Conservation (phyloP, 2,113 vertebrate species). For the Burhinus oedicnemus region DNA sequence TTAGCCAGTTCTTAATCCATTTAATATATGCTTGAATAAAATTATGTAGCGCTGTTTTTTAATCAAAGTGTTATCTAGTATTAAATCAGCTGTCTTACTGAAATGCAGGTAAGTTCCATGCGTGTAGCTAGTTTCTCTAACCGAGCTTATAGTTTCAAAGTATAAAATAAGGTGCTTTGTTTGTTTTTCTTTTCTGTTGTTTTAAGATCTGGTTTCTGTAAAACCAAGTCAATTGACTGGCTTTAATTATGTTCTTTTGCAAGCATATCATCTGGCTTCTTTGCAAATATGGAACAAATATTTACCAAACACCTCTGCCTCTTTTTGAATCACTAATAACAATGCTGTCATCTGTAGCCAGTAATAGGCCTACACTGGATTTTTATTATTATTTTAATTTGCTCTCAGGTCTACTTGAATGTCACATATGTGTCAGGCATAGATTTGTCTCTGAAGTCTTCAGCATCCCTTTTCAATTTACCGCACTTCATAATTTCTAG, state of each 20-base stretch:
- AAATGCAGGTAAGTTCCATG: not conserved
- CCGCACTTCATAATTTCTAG: not conserved
- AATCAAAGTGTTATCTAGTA: conserved; percentile 6
- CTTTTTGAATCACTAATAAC: conserved; percentile 57
- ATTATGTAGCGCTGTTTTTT: not conserved
- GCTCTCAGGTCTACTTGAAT: not conserved
- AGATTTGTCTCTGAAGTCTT: conserved; percentile 11
- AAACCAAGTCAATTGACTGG: conserved; percentile 48
- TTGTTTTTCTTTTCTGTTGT: conserved; percentile 50
- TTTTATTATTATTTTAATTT: conserved; percentile 16
- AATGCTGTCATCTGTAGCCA: conserved; percentile 61
- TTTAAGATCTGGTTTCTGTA: conserved; percentile 55
- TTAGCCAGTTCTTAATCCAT: conserved; percentile 21
- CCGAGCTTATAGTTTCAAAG: not conserved
- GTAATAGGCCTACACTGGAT: not conserved
- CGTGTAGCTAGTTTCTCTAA: not conserved
- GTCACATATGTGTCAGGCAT: not conserved
- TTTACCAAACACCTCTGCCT: conserved; percentile 70
- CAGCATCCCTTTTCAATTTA: conserved; percentile 4
- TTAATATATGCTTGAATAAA: not conserved
- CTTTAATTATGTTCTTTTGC: conserved; percentile 65
- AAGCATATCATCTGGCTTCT: conserved; percentile 61
- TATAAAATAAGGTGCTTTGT: conserved; percentile 34
- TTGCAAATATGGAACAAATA: conserved; percentile 58
- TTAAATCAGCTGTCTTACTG: not conserved